These are phyloP conservation scores for Trypoxylon attenuatum DNA, from an alignment of 2,888 invertebrate genomes.

Conservation along the genomic window DNA sequence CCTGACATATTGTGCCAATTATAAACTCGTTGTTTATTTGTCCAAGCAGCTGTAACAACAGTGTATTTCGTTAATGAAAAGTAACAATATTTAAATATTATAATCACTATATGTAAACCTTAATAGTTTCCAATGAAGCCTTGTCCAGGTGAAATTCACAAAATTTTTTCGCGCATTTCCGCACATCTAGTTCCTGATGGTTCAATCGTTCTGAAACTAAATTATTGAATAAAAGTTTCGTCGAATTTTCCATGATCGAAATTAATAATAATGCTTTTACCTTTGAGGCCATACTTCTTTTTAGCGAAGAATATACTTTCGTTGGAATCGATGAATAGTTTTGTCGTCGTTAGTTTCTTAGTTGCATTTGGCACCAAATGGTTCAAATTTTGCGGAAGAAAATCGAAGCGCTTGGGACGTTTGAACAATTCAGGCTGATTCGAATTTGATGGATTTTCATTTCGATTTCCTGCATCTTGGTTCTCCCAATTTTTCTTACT, in stretches of 20 bases:
- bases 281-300: constrained; percentile 12
- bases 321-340: constrained; percentile 5
- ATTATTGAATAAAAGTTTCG: neutral
- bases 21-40: constrained; percentile 88
- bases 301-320: constrained; percentile 7
- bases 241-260: neutral
- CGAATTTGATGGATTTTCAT: neutral
- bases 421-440: neutral
- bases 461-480: neutral
- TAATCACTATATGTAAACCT: constrained; percentile 39
- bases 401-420: constrained; percentile 37
- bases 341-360: constrained; percentile 37
- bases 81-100: constrained; percentile 1
- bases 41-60: constrained; percentile 78
- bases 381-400: constrained; percentile 53
- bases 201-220: constrained; percentile 26
- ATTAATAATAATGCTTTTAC: neutral
- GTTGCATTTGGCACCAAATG: constrained; percentile 40
- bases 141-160: constrained; percentile 56
- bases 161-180: constrained; percentile 44
- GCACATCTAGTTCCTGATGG: constrained; percentile 34
- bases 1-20: constrained; percentile 73
- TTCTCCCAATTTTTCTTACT: neutral
- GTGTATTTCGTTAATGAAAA: too few relatives aligned
- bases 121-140: constrained; percentile 50